These are phyloP conservation scores for Ladona fulva DNA, from an alignment of 1,140 invertebrate species.

Conservation along the genomic window DNA sequence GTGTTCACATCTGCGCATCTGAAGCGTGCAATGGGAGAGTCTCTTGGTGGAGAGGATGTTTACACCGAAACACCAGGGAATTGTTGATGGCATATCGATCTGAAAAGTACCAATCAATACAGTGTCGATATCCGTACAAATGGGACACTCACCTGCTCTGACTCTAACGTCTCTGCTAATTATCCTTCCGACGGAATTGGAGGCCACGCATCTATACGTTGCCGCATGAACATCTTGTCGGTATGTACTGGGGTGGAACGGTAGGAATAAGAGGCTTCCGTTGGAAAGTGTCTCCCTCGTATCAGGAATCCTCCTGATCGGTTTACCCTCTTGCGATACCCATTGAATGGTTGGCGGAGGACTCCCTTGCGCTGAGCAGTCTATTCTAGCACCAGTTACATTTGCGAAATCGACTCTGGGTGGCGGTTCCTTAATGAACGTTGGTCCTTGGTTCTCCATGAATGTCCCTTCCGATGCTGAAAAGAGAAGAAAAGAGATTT, in stretches of 20 bases:
- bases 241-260: slow-evolving; percentile 33
- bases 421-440: slow-evolving; percentile 35
- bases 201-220: slow-evolving; percentile 38
- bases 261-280: slow-evolving; percentile 37
- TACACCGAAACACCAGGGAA: too few species aligned
- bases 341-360: slow-evolving; percentile 38
- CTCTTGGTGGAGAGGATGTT: too few species aligned
- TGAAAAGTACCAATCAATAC: too few species aligned
- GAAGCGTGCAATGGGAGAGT: too few species aligned
- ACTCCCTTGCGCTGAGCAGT: slow-evolving; percentile 39
- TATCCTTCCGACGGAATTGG: slow-evolving; percentile 37
- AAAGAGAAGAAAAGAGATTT: background rate
- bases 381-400: slow-evolving; percentile 33
- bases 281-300: slow-evolving; percentile 34
- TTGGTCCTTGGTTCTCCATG: slow-evolving; percentile 27
- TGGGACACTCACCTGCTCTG: slow-evolving; percentile 35
- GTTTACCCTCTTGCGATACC: slow-evolving; percentile 33
- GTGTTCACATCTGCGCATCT: too few species aligned
- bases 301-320: slow-evolving; percentile 30
- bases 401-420: slow-evolving; percentile 35
- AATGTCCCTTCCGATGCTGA: background rate
- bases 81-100: too few species aligned
- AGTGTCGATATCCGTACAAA: too few species aligned
- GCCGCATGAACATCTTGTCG: slow-evolving; percentile 34
- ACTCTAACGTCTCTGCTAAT: slow-evolving; percentile 38